Evolutionary conservation across 2,797 vertebrate species (phyloP), one percentile per base, ranked within the genome.

Genomic region (Hoplostethus atlanticus): DNA sequence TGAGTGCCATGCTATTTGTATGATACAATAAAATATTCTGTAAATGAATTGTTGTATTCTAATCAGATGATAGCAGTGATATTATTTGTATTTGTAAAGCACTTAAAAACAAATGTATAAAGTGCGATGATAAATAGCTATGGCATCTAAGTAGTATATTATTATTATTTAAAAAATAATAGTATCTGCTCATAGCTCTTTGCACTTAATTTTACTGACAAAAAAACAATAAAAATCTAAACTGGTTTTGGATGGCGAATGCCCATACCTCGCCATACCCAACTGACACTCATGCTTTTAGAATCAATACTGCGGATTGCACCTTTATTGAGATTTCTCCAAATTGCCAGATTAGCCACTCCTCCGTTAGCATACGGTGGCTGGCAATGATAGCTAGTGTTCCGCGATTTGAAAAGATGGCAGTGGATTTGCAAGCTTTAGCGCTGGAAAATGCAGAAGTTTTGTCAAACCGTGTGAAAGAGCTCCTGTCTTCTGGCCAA

Each of bases 371-470:
- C 84, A 80, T 52, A 73, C 85, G 69, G 77, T 63, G 64, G 76
- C 67, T 73, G 67, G 70, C 67, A 55, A 76, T 83, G 82, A 72
- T 12, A 81, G 80, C 83, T 71, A 38, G 61, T 47, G 76, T 73
- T 64, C 64, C 64, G 68, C 42, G 55, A 64, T 76, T 84, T 60
- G 61, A 50, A 62, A 95, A 91, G 80, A 97, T 97, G 96, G 95
- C 95, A 80, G 91, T 73, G 75, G 93, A 93, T 88, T 93, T 95
- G 93, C 92, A 81, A 80, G 93, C 92, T 66, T 90, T 92, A 13
- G 93, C 94, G 85, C 88, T 94, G 87, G 95, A 96, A 68, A 95
- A 96, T 91, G 97, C 96, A 81, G 97, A 98, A 60, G 88, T 94
- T 66, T 90, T 96, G 64, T 96, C 96, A 55, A 88, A 90, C 31